Percentiles rank a stretch among this genome's conserved stretches.
These are phyloP conservation scores for Canis aureus DNA, from an alignment of 2,113 vertebrate genomes.

Conservation along the genomic window DNA sequence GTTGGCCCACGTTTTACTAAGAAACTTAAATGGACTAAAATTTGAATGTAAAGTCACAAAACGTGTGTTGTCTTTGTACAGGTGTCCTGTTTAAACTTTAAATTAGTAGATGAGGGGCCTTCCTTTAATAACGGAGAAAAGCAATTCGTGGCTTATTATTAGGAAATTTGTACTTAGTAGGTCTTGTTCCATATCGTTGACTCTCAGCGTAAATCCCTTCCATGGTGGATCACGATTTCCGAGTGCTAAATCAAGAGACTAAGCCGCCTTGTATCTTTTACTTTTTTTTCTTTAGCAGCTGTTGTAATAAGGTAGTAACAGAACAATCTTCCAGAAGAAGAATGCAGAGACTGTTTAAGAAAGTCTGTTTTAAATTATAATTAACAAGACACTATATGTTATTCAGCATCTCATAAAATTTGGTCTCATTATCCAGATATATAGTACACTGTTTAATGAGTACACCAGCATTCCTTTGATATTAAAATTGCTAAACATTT, in stretches of 20 bases:
- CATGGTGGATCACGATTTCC: neutral
- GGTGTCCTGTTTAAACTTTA: neutral
- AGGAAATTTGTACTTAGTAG: neutral
- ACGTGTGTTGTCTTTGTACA: neutral
- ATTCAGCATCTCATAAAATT: neutral
- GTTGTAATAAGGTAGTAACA: neutral
- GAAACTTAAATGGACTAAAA: neutral
- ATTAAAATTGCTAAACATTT: constrained; percentile 23
- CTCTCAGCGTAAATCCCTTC: neutral
- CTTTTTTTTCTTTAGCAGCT: neutral
- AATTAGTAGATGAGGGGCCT: neutral
- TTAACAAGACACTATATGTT: constrained; percentile 32
- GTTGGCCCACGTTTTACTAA: neutral
- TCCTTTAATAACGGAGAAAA: neutral
- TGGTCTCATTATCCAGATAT: constrained; percentile 43
- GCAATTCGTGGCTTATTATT: neutral
- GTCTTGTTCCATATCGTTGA: neutral
- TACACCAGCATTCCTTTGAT: constrained; percentile 1
- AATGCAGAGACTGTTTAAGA: constrained; percentile 26
- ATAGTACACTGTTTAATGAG: neutral
- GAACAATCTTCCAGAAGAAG: neutral
- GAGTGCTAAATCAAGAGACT: neutral
- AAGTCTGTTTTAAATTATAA: constrained; percentile 42
- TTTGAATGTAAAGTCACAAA: neutral
- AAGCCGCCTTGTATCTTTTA: neutral